Evolutionary conservation across 2,797 vertebrate species (phyloP).

Genomic region (Chelonia mydas): DNA sequence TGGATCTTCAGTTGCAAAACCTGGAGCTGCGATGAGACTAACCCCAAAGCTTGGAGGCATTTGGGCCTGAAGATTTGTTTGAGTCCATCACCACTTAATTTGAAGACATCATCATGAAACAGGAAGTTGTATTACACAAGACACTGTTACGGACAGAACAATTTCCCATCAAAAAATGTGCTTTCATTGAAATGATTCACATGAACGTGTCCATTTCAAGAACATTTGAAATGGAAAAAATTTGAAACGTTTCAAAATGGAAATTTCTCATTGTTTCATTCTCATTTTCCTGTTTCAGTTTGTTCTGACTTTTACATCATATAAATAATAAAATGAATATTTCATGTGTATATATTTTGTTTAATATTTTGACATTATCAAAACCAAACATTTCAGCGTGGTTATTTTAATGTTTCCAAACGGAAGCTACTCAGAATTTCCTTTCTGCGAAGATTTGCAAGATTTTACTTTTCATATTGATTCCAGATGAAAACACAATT

Average conservation of each 20-base stretch:
- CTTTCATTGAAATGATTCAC: neutral
- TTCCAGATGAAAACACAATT: too few relatives aligned
- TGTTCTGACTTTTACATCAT: neutral
- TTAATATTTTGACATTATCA: neutral
- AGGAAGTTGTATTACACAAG: neutral
- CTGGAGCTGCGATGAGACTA: neutral
- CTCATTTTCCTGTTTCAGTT: neutral
- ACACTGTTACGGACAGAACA: neutral
- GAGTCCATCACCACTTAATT: neutral
- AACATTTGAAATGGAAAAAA: neutral
- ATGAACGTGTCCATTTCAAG: neutral
- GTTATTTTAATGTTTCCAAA: neutral
- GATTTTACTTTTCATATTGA: too few relatives aligned
- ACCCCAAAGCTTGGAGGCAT: neutral
- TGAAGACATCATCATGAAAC: neutral
- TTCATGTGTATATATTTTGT: neutral
- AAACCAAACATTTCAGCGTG: neutral
- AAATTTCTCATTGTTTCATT: neutral
- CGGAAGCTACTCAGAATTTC: neutral
- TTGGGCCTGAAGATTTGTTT: neutral
- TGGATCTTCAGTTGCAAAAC: neutral
- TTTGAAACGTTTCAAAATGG: neutral
- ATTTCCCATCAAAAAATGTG: neutral
- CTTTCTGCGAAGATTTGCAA: fast-evolving
- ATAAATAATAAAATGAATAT: neutral